Evolutionary conservation across 2,888 invertebrate genomes (phyloP).

Genomic region (Capitulum mitella): DNA sequence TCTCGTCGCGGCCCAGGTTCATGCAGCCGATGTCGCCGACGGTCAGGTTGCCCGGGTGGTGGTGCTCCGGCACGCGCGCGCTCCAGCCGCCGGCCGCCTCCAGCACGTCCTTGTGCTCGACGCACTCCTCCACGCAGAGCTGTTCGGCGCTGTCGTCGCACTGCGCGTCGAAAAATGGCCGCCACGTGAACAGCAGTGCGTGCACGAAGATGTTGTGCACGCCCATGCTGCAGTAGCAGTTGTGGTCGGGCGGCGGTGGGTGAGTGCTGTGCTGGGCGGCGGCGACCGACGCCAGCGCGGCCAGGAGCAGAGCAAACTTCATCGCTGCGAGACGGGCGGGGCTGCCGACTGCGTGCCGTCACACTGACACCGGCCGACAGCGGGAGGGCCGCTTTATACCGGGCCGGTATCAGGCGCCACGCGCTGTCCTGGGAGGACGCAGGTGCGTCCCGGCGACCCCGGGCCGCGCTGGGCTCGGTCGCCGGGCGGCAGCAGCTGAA

Average conservation of each 20-base stretch:
- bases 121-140: background rate
- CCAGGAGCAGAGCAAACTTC: background rate
- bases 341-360: too few species aligned
- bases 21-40: background rate
- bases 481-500: too few species aligned
- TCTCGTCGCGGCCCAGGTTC: background rate
- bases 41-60: background rate
- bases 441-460: too few species aligned
- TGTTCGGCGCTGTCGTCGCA: background rate
- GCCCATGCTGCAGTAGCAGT: background rate
- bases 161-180: background rate
- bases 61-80: background rate
- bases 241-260: background rate
- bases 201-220: background rate
- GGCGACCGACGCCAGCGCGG: background rate
- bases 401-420: too few species aligned
- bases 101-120: background rate
- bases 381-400: too few species aligned
- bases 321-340: too few species aligned
- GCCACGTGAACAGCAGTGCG: background rate
- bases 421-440: too few species aligned
- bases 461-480: too few species aligned
- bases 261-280: background rate
- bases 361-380: too few species aligned
- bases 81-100: background rate